Base-by-base conservation (phyloP, 2,888 invertebrate species). In the Scrobipalpa atriplicella region DNA sequence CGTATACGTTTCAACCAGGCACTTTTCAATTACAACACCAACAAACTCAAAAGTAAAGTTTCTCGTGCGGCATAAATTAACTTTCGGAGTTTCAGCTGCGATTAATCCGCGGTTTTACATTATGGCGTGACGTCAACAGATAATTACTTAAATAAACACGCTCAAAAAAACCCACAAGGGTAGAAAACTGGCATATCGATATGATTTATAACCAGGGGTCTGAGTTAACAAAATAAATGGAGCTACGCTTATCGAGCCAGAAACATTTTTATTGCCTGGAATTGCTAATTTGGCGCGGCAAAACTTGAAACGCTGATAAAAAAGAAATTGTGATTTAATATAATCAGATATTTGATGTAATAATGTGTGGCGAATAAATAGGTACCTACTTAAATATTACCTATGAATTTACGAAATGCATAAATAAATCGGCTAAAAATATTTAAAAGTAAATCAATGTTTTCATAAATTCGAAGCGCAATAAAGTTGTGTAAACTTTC, bases 11-110 rank as follows among this genome's bases (percentile, higher is more conserved):
- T 78, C n/a, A 38, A 38, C 75, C 78, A 81, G 81, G 82, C 81
- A 84, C 83, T 85, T 81, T 84, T 84, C 84, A 84, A 85, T 83
- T 83, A 84, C 83, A 78, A 78, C 79, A 75, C 76, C 78, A 78
- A 69, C 78, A 78, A 69, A 77, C 76, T 73, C 68, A 79, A 73
- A 80, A 79, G 77, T 77, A 79, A 82, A 84, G 78, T 81, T 83
- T 75, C 75, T 77, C 73, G 73, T 77, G 74, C 71, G 75, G 79
- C 74, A 79, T 81, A 83, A 83, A 83, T 86, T 83, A 82, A 84
- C 83, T 83, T n/a, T 84, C 78, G 79, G 79, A 77, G 73, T 75
- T 78, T 72, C 75, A 78, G 73, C 75, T 77, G 73, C 75, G 76
- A 81, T 81, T 80, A 80, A 84, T 82, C 79, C 74, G 75, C 75